Evolutionary conservation across 2,797 vertebrate genomes (phyloP).

Genomic region (Eutrigla gurnardus): DNA sequence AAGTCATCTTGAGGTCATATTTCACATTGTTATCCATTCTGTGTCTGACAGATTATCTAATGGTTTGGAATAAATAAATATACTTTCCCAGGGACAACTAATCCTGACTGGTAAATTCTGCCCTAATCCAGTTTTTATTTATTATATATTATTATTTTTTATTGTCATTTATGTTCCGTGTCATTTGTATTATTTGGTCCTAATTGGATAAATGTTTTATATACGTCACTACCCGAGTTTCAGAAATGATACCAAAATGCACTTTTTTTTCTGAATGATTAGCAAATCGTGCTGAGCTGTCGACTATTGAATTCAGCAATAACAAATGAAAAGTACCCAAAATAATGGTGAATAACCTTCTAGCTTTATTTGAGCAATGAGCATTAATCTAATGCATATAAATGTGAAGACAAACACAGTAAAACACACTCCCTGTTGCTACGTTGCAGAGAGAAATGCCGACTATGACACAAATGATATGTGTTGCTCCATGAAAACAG

Average conservation of each 20-base stretch:
- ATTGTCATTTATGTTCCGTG: not conserved
- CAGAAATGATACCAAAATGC: not conserved
- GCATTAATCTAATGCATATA: slow-evolving; percentile 85
- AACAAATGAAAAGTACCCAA: not conserved
- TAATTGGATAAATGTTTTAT: not conserved
- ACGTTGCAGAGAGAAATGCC: slow-evolving; percentile 49
- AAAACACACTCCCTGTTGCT: slow-evolving; percentile 49
- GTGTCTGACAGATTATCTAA: not conserved
- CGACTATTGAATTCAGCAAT: not conserved
- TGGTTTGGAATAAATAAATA: not conserved
- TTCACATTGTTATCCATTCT: not conserved
- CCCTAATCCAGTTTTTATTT: not conserved
- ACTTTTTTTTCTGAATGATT: not conserved
- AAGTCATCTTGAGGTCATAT: not conserved
- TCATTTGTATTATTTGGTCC: not conserved
- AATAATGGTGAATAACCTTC: slow-evolving; percentile 24
- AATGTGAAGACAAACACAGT: slow-evolving; percentile 53
- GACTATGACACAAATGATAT: slow-evolving; percentile 51
- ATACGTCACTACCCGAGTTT: not conserved
- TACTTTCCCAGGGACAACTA: not conserved
- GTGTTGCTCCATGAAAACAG: slow-evolving; percentile 45
- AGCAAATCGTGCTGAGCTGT: not conserved
- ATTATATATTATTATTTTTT: not conserved
- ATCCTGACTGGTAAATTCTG: not conserved
- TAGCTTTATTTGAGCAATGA: slow-evolving; percentile 73